Percentiles rank a stretch among this genome's conserved stretches.
Evolutionary conservation across 30 jellyfish, hydroid and myxozoan species (phyloP).

Genomic region (Cassiopea xamachana): DNA sequence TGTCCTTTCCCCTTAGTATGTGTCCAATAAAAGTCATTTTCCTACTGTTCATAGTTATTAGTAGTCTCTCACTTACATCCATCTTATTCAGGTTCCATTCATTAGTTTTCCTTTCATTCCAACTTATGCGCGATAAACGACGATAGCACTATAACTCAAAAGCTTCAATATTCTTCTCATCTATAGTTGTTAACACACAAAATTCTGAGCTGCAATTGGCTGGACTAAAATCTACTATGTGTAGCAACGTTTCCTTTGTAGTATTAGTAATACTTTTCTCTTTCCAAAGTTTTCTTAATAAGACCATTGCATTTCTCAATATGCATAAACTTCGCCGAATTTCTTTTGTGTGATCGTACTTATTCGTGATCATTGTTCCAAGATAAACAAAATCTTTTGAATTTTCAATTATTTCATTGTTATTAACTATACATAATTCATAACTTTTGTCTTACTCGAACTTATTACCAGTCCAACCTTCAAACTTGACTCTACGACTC

Average conservation of each 20-base stretch:
- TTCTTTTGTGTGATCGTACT: not conserved
- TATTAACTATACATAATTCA: not conserved
- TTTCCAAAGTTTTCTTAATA: not conserved
- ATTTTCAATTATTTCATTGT: not conserved
- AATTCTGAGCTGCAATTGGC: constrained; percentile 49
- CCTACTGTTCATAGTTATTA: too few species aligned
- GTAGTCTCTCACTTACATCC: not conserved
- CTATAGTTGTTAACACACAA: constrained; percentile 17
- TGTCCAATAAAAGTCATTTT: too few species aligned
- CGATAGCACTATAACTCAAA: constrained; percentile 37
- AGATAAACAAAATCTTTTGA: not conserved
- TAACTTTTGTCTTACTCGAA: not conserved
- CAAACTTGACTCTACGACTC: not conserved
- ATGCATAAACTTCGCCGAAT: constrained; percentile 11
- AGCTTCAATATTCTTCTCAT: constrained; percentile 7
- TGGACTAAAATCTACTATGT: not conserved
- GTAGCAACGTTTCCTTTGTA: constrained; percentile 20
- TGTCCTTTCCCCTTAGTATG: too few species aligned
- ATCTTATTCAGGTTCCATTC: constrained; percentile 20
- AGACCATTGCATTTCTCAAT: not conserved
- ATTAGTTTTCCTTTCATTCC: constrained; percentile 55
- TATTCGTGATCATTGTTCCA: not conserved
- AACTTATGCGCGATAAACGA: constrained; percentile 42
- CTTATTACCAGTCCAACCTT: not conserved
- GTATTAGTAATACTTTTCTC: not conserved